phyloP scores from a whole-genome alignment of 2,113 vertebrate genomes.

The Cottus gobio region DNA sequence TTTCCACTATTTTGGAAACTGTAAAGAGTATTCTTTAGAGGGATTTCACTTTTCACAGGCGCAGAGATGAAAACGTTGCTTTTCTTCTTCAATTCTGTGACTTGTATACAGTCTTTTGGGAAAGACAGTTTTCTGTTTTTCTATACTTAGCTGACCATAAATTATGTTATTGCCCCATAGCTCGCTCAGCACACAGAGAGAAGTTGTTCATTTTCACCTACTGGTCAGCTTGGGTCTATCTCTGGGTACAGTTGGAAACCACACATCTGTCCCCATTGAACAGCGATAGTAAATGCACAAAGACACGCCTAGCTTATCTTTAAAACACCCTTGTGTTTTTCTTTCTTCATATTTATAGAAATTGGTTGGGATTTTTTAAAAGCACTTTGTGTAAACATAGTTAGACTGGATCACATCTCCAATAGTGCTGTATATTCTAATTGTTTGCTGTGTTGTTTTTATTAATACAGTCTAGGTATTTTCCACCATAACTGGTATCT shows the following conservation, averaged over 20 bases:
- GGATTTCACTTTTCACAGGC: background rate
- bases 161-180: slow-evolving; percentile 22
- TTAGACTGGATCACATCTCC: no score
- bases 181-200: background rate
- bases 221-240: slow-evolving; percentile 40
- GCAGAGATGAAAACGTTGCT: background rate
- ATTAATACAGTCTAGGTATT: background rate
- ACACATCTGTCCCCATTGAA: slow-evolving; percentile 1
- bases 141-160: slow-evolving; percentile 46
- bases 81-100: background rate
- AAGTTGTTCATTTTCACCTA: slow-evolving; percentile 5
- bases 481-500: background rate
- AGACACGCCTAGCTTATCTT: background rate
- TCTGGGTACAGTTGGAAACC: slow-evolving; percentile 42
- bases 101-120: background rate
- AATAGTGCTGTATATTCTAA: background rate
- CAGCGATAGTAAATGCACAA: background rate
- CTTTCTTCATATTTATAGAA: background rate
- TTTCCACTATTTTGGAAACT: background rate
- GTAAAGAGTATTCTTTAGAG: background rate
- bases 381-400: background rate
- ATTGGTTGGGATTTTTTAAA: background rate
- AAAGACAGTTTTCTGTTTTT: slow-evolving; percentile 1
- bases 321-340: background rate
- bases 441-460: background rate